These are phyloP conservation scores for Micropterix aruncella DNA, from an alignment of 2,888 invertebrate species.

Conservation along the genomic window DNA sequence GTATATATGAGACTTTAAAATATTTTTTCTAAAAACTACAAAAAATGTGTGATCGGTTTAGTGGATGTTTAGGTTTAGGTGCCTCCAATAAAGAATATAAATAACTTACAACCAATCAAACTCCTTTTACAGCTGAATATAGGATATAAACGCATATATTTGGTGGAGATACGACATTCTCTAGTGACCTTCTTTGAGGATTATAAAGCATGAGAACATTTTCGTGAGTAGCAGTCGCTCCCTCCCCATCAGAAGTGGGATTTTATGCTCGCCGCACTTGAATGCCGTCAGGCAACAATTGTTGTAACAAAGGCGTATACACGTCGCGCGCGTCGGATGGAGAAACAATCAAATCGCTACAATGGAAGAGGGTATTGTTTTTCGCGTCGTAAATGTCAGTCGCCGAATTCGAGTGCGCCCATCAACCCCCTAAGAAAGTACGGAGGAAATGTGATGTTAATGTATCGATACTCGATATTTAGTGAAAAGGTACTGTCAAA, in stretches of 20 bases:
- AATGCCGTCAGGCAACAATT: background rate
- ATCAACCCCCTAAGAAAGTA: background rate
- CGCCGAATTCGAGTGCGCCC: background rate
- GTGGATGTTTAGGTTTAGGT: too few relatives aligned
- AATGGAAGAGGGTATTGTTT: background rate
- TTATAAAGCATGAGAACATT: background rate
- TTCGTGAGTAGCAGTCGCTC: background rate
- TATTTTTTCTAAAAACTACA: too few relatives aligned
- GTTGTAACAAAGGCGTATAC: background rate
- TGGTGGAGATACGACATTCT: too few relatives aligned
- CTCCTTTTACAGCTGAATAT: too few relatives aligned
- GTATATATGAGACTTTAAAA: too few relatives aligned
- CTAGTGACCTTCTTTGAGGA: too few relatives aligned
- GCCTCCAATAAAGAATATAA: too few relatives aligned
- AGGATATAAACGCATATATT: too few relatives aligned
- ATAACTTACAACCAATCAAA: too few relatives aligned
- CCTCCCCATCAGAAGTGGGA: background rate
- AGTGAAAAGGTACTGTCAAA: too few relatives aligned
- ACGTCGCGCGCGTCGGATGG: background rate
- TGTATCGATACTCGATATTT: too few relatives aligned
- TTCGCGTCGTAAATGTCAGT: background rate
- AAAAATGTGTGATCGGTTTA: too few relatives aligned
- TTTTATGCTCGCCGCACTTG: background rate
- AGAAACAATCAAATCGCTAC: background rate
- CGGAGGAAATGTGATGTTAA: background rate